Evolutionary conservation across 2,888 invertebrate genomes (phyloP), one percentile per base, ranked within the genome.

Genomic region (Pristionchus exspectatus): DNA sequence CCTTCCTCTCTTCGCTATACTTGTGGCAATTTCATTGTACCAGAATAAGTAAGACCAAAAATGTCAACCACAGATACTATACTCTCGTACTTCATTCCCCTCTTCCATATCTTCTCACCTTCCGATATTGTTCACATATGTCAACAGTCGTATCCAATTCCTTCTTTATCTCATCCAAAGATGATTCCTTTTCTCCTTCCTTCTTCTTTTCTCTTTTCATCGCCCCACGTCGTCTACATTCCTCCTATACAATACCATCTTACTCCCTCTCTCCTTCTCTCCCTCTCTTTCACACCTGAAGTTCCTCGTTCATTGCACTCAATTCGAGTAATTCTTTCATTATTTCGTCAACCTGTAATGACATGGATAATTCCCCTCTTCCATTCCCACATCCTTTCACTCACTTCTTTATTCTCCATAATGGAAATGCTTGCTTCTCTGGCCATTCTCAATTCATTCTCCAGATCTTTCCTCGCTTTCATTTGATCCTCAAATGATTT

Each of bases 241-340:
- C 81, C 81, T 81, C 81, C 81, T 81, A 50, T 33, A 21, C 50
- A 33, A 77, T 38, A 21, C 72, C 77, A 77, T 69, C 66, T 12
- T n/a, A 10, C 27, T n/a, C 27, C 14, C 16, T 33, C 72, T 5
- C 24, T 33, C 16, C 14, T 33, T 33, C 72, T 72, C 33, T 33
- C 72, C 30, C 33, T 72, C 21, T 33, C 33, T 33, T 33, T 33
- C 38, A 10, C 50, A 81, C 81, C 81, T 81, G 81, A 12, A 81
- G 81, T 81, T 33, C 16, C 7, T 44, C 16, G 81, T 81, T 81
- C 81, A 81, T 81, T 50, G 44, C 81, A n/a, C 81, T 81, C 81
- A 81, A 24, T n/a, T 81, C 81, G 9, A 81, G 81, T n/a, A 81
- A 27, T n/a, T 81, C 44, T 50, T 18, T 16, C 81, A 81, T 38